Evolutionary conservation across 2,888 invertebrate genomes (phyloP), one percentile per base, ranked within the genome.

Genomic region (Adineta ricciae): DNA sequence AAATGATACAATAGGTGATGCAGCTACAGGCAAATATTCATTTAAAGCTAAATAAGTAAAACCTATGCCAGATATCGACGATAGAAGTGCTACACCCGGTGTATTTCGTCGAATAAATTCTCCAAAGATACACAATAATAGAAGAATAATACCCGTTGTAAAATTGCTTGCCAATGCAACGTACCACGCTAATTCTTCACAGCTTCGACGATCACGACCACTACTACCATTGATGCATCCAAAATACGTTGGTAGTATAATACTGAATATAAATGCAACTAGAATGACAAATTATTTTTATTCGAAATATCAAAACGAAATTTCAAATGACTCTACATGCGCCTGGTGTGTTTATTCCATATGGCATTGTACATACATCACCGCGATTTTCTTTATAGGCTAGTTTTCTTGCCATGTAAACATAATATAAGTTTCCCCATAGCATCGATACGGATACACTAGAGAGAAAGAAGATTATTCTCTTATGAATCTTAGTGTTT

Each of bases 401-500:
- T 11, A 78, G 41, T 78, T 78, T 78, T 41, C 78, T 21, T 78
- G 78, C 78, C 78, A 78, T 78, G 41, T 78, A 78, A 8, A 78
- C 78, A 78, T 78, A 78, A n/a, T 78, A 78, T 78, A 78, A n/a
- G 41, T 78, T 78, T 38, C 78, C 78, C 78, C 78, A 78, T 24
- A 78, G 41, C 78, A 78, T 78, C 4, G 78, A 38, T n/a, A 78
- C 2, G 14, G 41, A 38, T 11, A 78, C 78, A 41, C 78, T 78
- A 78, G 14, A 78, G 7, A 41, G 14, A 78, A 36, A 73, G 0
- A 21, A 32, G 11, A 46, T 46, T 8, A 11, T 46, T 46, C 8
- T 46, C 5, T 8, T 24, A 1, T n/a, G 1, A n/a, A 7, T 21
- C 38, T 36, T 41, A 41, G 36, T 64, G 19, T 64, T 36, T 64